Evolutionary conservation across 1,140 invertebrate genomes (phyloP), one percentile per base, ranked within the genome.

Genomic region (Drosophila pseudoananassae): DNA sequence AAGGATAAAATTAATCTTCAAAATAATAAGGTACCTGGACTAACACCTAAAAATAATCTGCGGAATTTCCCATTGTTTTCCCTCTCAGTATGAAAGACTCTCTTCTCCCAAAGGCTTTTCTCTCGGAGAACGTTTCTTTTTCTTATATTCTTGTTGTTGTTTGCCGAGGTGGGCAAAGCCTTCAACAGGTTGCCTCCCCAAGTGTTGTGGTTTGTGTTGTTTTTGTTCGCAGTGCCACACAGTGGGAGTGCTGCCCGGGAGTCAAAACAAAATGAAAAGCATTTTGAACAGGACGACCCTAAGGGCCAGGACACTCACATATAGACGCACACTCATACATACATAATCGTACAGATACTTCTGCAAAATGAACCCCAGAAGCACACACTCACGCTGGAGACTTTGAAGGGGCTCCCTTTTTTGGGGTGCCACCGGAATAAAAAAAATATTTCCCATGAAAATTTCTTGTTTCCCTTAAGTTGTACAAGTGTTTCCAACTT

Each of bases 111-210:
- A n/a, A 31, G 60, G 38, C 36, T 36, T 54, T 49, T 29, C 60
- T 46, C 29, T 65, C 50, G 49, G n/a, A 55, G 49, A 61, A 45
- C 27, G 27, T 36, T 25, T 23, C 63, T 20, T 51, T 23, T 46
- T 68, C 15, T 5, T 43, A 33, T 33, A 17, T 36, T 38, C 23
- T 69, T 54, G 23, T 76, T 80, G 66, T 58, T 85, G 49, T 69
- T 65, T 85, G 66, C 72, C 47, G 53, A 68, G 12, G 43, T 25
- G 56, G 60, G 51, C 53, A 58, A 49, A 55, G 45, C 54, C 78
- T 69, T 78, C 81, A 85, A 85, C 81, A 85, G 81, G 81, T 85
- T 85, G 82, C 81, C 77, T 70, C 81, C 81, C 73, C 40, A 43
- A 81, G 72, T 68, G 57, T 68, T 27, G 43, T 43, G 59, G 52